A percentile compares a stretch with the other conserved stretches of the same genome.
These are phyloP conservation scores for Chirona hameri DNA, from an alignment of 2,888 invertebrate species.

Conservation along the genomic window DNA sequence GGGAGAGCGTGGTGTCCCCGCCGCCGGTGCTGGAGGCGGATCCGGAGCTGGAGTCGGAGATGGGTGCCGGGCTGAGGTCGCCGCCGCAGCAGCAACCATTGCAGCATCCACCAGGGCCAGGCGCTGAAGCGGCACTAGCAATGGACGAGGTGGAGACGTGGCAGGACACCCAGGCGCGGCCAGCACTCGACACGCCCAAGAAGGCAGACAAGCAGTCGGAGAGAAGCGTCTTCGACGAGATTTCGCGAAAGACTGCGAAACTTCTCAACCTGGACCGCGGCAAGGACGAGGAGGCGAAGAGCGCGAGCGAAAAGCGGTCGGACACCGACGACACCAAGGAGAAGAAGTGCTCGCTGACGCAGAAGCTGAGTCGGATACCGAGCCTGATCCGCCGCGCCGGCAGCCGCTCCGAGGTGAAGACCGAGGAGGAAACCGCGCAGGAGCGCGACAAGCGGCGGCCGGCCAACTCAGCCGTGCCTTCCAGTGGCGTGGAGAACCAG, in stretches of 20 bases:
- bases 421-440: neutral
- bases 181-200: neutral
- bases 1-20: neutral
- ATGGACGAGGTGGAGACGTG: no score
- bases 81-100: neutral
- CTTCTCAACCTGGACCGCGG: neutral
- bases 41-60: neutral
- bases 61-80: neutral
- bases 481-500: neutral
- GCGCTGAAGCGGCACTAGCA: no score
- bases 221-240: neutral
- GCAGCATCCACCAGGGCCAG: neutral
- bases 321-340: neutral
- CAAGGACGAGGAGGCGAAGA: neutral
- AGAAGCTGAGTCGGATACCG: slow-evolving; percentile 7
- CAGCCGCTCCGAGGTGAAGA: neutral
- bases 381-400: slow-evolving; percentile 1
- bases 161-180: neutral
- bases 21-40: neutral
- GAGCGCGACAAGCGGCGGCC: neutral
- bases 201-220: neutral
- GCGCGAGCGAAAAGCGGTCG: neutral
- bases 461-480: neutral
- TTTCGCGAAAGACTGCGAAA: neutral
- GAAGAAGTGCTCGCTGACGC: neutral